These are phyloP conservation scores for Eristalinus sepulchralis DNA, from an alignment of 2,888 invertebrate species.

Conservation along the genomic window DNA sequence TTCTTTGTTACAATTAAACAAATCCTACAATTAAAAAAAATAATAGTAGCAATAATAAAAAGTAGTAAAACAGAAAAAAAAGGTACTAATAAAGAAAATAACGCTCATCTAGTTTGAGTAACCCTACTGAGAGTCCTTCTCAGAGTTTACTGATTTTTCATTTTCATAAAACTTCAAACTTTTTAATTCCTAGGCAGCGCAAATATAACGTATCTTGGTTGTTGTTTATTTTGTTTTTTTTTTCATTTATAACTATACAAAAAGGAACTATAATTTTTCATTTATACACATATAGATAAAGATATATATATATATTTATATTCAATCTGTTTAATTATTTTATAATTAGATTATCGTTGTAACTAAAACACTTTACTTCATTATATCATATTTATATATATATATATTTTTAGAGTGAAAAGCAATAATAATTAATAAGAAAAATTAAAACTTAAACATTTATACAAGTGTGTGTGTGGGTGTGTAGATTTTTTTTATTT, in stretches of 20 bases:
- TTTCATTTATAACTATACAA: slow-evolving; percentile 42
- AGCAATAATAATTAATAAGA: not conserved
- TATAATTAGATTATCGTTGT: slow-evolving; percentile 1
- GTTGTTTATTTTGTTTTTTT: not conserved
- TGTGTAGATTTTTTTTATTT: too few relatives aligned
- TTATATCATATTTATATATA: slow-evolving; percentile 1
- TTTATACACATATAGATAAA: slow-evolving; percentile 26
- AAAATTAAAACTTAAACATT: slow-evolving; percentile 7
- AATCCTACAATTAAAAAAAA: slow-evolving; percentile 7
- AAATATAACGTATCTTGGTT: slow-evolving; percentile 6
- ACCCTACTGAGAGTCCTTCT: not conserved
- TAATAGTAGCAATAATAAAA: not conserved
- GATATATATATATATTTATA: slow-evolving; percentile 20
- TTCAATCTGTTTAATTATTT: slow-evolving; percentile 15
- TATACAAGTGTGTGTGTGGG: not conserved
- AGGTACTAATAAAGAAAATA: slow-evolving; percentile 6
- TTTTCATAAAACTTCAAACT: not conserved
- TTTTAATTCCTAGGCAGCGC: not conserved
- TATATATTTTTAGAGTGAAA: slow-evolving; percentile 21
- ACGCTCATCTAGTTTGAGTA: slow-evolving; percentile 31
- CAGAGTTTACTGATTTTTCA: not conserved
- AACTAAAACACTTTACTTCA: not conserved
- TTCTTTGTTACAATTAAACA: slow-evolving; percentile 8
- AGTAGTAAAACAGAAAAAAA: not conserved
- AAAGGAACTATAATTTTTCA: slow-evolving; percentile 63